Base-by-base conservation (phyloP, 2,113 vertebrate genomes). In the Chamaetylas fuelleborni region DNA sequence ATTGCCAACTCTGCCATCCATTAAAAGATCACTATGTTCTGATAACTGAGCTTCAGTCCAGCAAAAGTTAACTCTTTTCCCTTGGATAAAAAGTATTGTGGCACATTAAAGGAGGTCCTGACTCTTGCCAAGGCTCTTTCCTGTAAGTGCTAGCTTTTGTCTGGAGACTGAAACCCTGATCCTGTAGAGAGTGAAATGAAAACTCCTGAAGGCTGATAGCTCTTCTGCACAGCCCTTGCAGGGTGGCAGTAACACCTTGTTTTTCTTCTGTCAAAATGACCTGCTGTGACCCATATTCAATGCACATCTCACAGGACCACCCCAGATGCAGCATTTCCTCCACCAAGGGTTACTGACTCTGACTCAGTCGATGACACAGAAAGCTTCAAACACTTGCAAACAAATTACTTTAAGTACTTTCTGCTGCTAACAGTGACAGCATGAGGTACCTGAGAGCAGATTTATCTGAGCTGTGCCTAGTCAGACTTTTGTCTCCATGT, bases 361-460 rank as follows among this genome's bases (percentile, higher is more conserved):
- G 76, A 81, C 48, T 78, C 48, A 79, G 65, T 42, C 3, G 0
- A 74, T 67, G 53, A 34, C 15, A 86, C 24, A 51, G 56, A 83
- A 66, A 83, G 40, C 53, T 90, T 85, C 15, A 14, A 77, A 33
- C 14, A 7, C 51, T 80, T 29, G 47, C 43, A 90, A 90, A 43
- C 5, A 93, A 93, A 87, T 95, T 53, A 51, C 67, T 83, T 79
- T 78, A 91, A 94, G 91, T 74, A 66, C 61, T 91, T 91, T 93
- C 43, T 60, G 29, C n/a, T 69, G 43, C 61, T 76, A 90, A 57
- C 40, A 36, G n/a, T 8, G 20, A 31, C 80, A 92, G 76, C 65
- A 53, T 76, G 80, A 88, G 33, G 51, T 83, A 83, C 69, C 76
- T 71, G 86, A 74, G 4, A 90, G 56, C 40, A 84, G 43, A 56